Conservation (phyloP, 2,888 invertebrate species). For the Zelleria hepariella region DNA sequence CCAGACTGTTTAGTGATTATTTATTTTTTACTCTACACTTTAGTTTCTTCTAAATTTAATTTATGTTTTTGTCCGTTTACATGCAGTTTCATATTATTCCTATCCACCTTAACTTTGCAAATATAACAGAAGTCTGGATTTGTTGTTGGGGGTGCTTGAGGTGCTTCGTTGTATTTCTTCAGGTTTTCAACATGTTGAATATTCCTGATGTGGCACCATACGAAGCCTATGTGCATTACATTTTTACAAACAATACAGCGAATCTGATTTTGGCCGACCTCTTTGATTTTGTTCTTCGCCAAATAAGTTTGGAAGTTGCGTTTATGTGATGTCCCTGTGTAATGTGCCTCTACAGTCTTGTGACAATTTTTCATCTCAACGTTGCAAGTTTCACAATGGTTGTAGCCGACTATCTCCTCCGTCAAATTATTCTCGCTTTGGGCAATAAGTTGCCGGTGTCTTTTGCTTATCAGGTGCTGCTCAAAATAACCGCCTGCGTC, state of each 20-base stretch:
- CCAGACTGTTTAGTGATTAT: too few relatives aligned
- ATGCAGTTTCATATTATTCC: too few relatives aligned
- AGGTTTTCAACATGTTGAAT: not conserved
- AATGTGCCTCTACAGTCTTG: not conserved
- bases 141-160: too few relatives aligned
- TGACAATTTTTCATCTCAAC: not conserved
- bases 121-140: too few relatives aligned
- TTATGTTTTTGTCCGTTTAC: too few relatives aligned
- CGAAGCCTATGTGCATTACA: not conserved
- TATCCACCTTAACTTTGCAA: too few relatives aligned
- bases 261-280: not conserved
- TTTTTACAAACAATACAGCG: not conserved
- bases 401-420: not conserved
- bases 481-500: not conserved
- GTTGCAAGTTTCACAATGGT: not conserved
- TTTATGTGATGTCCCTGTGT: not conserved
- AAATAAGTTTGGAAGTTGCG: not conserved
- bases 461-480: not conserved
- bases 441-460: not conserved
- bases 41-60: too few relatives aligned
- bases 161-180: too few relatives aligned
- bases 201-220: not conserved
- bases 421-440: not conserved
- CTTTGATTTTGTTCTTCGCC: not conserved
- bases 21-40: too few relatives aligned